phyloP scores from a whole-genome alignment of 2,888 invertebrate species.

The Macrosiphum euphorbiae region DNA sequence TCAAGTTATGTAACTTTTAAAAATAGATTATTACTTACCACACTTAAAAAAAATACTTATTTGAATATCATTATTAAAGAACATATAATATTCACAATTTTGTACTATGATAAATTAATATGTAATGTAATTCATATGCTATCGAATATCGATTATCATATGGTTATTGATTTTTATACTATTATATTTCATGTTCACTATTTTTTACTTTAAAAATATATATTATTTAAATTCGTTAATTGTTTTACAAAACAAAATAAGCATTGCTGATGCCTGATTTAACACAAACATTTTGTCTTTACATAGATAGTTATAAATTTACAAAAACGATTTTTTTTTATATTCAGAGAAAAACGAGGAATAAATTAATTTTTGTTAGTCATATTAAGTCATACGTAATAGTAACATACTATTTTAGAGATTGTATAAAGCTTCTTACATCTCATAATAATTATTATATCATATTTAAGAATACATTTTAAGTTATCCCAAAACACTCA shows the following conservation, averaged over 20 bases:
- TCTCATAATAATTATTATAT: not conserved
- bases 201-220: not conserved
- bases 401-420: not conserved
- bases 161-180: not conserved
- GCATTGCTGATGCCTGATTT: not conserved
- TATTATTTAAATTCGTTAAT: not conserved
- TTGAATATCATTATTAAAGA: too few species aligned
- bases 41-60: too few species aligned
- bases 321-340: not conserved
- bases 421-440: not conserved
- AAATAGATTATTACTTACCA: too few species aligned
- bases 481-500: not conserved
- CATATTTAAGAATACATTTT: not conserved
- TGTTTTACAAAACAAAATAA: not conserved
- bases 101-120: too few species aligned
- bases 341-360: not conserved
- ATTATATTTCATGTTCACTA: not conserved
- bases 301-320: not conserved
- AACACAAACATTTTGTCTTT: not conserved
- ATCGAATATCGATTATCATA: not conserved
- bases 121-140: too few species aligned
- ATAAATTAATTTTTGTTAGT: not conserved
- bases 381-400: not conserved
- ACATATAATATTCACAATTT: too few species aligned
- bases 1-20: not conserved